A percentile compares a stretch with the other conserved stretches of the same genome.
Evolutionary conservation across 2,888 invertebrate genomes (phyloP).

Genomic region (Hoplodrina blanda): DNA sequence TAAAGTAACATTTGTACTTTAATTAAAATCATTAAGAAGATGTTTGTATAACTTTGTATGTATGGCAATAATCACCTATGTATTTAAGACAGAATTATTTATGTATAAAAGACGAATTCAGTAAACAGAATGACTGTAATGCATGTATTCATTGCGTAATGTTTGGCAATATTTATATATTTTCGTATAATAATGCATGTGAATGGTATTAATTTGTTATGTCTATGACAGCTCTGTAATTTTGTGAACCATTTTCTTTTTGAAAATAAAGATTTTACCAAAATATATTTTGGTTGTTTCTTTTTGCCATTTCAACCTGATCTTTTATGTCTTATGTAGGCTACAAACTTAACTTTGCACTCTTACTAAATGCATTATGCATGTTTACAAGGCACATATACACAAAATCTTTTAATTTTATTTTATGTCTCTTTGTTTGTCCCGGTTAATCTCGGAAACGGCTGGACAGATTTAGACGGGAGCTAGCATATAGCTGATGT

Average conservation of each 20-base stretch:
- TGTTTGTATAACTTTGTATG: slow-evolving; percentile 25
- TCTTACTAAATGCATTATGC: no score
- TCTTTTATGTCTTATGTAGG: no score
- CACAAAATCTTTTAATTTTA: no score
- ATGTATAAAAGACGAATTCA: slow-evolving; percentile 33
- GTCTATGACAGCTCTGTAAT: slow-evolving; percentile 77
- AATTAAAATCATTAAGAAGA: slow-evolving; percentile 14
- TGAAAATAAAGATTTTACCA: slow-evolving; percentile 83
- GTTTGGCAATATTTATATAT: slow-evolving; percentile 67
- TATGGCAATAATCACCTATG: slow-evolving; percentile 49
- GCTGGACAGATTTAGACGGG: no score
- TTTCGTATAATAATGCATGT: slow-evolving; percentile 65
- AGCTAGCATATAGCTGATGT: no score
- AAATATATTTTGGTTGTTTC: slow-evolving; percentile 58
- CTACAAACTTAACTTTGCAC: no score
- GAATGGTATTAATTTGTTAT: slow-evolving; percentile 73
- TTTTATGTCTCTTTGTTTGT: no score
- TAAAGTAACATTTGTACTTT: slow-evolving; percentile 10
- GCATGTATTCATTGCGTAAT: slow-evolving; percentile 51
- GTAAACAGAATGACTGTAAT: slow-evolving; percentile 43
- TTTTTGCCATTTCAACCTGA: slow-evolving; percentile 1
- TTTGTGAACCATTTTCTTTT: slow-evolving; percentile 82
- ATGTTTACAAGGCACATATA: no score
- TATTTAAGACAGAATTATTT: slow-evolving; percentile 49
- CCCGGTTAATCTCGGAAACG: no score